These are phyloP conservation scores for Zele albiditarsus DNA, from an alignment of 2,888 invertebrate species.

Conservation along the genomic window DNA sequence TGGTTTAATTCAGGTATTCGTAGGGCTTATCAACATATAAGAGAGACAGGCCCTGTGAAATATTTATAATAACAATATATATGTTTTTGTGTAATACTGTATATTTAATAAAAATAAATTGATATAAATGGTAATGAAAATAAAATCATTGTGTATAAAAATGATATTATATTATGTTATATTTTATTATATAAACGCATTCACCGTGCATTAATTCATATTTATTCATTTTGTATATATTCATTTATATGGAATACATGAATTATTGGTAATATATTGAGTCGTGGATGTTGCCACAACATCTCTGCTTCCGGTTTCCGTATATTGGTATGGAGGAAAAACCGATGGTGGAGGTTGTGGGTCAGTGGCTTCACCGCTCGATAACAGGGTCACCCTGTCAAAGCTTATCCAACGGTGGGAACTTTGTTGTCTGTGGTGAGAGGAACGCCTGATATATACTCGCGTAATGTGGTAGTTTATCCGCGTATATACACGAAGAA, in stretches of 20 bases:
- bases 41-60: neutral
- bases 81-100: no score
- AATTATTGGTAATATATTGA: slow-evolving; percentile 18
- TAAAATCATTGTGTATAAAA: no score
- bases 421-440: slow-evolving; percentile 4
- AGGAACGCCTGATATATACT: neutral
- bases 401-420: slow-evolving; percentile 35
- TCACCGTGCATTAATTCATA: neutral
- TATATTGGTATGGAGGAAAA: neutral
- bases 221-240: neutral
- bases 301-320: slow-evolving; percentile 21
- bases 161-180: no score
- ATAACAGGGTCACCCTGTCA: slow-evolving; percentile 35
- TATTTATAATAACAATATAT: no score
- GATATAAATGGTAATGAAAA: no score
- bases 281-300: neutral
- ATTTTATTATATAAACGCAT: neutral
- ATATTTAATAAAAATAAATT: no score
- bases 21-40: neutral
- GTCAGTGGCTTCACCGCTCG: slow-evolving; percentile 27
- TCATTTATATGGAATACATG: neutral
- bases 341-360: slow-evolving; percentile 17
- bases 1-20: slow-evolving; percentile 8
- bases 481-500: slow-evolving; percentile 1
- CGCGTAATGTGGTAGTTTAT: slow-evolving; percentile 32